Conservation (phyloP, 2,113 vertebrate species). For the Leucopsar rothschildi region DNA sequence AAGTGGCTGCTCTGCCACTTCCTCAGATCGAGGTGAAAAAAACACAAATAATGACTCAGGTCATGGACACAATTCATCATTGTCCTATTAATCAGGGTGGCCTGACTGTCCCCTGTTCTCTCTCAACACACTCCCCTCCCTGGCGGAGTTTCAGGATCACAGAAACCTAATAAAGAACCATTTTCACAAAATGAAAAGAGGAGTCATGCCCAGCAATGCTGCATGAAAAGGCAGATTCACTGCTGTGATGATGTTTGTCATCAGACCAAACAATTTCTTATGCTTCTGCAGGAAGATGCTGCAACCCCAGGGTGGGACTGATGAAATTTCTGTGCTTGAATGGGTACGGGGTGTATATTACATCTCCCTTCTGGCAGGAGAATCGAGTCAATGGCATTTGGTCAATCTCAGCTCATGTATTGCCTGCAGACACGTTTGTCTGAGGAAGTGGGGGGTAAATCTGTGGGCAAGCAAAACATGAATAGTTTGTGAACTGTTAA, state of each 20-base stretch:
- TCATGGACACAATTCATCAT: neutral
- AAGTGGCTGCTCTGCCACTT: neutral
- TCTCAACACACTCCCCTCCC: neutral
- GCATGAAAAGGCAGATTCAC: neutral
- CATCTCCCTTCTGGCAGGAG: neutral
- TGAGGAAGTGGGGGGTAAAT: neutral
- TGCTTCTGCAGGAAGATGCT: neutral
- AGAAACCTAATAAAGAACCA: neutral
- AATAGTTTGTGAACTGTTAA: neutral
- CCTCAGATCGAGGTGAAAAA: neutral
- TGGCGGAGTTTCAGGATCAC: neutral
- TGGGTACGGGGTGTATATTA: neutral
- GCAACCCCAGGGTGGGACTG: neutral
- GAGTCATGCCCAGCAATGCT: neutral
- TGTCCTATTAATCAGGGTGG: neutral
- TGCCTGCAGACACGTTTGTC: neutral
- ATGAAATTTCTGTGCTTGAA: neutral
- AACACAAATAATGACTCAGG: neutral
- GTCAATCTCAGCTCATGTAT: neutral
- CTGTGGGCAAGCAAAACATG: neutral
- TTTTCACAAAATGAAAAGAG: neutral
- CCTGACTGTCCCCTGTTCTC: neutral
- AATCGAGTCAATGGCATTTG: neutral
- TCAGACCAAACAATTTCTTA: neutral
- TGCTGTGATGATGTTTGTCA: neutral